Evolutionary conservation across 2,888 invertebrate species (phyloP).

Genomic region (Galerucella pusilla): DNA sequence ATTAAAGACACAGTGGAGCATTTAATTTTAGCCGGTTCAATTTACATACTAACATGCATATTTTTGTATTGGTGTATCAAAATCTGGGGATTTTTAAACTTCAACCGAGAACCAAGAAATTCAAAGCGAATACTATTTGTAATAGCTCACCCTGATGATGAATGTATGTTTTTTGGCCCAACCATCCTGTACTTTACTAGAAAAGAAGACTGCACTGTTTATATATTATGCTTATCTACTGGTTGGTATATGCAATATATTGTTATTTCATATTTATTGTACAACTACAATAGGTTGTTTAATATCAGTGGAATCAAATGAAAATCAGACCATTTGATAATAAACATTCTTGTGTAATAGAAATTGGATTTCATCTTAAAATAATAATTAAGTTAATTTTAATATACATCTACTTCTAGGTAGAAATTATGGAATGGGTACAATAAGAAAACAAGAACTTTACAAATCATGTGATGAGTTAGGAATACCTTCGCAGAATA

Average conservation of each 20-base stretch:
- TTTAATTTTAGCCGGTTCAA: constrained; percentile 66
- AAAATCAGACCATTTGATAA: too few relatives aligned
- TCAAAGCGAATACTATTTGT: constrained; percentile 80
- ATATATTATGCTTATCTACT: constrained; percentile 86
- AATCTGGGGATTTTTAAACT: constrained; percentile 65
- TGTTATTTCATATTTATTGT: neutral
- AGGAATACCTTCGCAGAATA: constrained; percentile 81
- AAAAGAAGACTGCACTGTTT: constrained; percentile 75
- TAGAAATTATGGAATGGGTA: constrained; percentile 64
- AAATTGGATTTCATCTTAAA: too few relatives aligned
- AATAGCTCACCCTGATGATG: constrained; percentile 97
- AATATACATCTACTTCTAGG: constrained; percentile 55
- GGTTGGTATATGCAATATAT: constrained; percentile 68
- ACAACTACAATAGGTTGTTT: neutral
- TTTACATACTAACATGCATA: constrained; percentile 69
- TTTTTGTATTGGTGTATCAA: constrained; percentile 62
- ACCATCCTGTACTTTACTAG: constrained; percentile 77
- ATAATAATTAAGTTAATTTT: neutral
- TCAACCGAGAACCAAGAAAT: constrained; percentile 67
- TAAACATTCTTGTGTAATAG: too few relatives aligned
- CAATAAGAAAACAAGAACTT: constrained; percentile 79
- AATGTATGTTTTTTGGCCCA: constrained; percentile 99
- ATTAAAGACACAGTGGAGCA: constrained; percentile 69
- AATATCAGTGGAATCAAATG: too few relatives aligned
- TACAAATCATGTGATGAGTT: constrained; percentile 83